Conservation (phyloP, 2,113 vertebrate genomes). For the Benitochromis conjunctus region DNA sequence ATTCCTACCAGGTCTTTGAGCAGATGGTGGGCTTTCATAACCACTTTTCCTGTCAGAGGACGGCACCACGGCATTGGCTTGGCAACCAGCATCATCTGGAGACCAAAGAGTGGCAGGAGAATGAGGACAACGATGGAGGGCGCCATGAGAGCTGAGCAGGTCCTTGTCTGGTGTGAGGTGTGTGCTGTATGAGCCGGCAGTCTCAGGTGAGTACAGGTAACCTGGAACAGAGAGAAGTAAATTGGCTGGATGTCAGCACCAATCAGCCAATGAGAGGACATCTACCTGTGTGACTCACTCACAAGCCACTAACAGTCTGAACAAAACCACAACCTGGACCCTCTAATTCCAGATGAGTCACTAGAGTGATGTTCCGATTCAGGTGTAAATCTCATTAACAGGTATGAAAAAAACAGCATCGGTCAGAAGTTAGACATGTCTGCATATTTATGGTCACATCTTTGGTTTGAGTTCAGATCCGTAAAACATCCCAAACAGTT, state of each 20-base stretch:
- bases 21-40: neutral
- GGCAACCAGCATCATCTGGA: constrained; percentile 10
- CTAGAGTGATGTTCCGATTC: neutral
- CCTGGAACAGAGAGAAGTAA: neutral
- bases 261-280: neutral
- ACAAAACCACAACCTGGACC: neutral
- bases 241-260: neutral
- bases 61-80: neutral
- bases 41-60: neutral
- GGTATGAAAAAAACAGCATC: neutral
- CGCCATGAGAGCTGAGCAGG: neutral
- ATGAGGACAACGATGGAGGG: neutral
- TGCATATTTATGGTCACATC: neutral
- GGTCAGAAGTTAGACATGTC: neutral
- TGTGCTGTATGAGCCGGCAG: neutral
- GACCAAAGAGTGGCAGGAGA: constrained; percentile 26
- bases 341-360: neutral
- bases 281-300: constrained; percentile 16
- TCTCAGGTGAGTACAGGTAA: neutral
- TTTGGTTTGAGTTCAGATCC: neutral
- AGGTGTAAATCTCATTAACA: neutral
- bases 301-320: neutral
- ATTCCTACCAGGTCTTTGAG: constrained; percentile 33
- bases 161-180: neutral
- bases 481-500: neutral